Percentiles rank a stretch among this genome's conserved stretches.
phyloP scores from a whole-genome alignment of 2,797 vertebrate species.

The Rhynchonycteris naso region DNA sequence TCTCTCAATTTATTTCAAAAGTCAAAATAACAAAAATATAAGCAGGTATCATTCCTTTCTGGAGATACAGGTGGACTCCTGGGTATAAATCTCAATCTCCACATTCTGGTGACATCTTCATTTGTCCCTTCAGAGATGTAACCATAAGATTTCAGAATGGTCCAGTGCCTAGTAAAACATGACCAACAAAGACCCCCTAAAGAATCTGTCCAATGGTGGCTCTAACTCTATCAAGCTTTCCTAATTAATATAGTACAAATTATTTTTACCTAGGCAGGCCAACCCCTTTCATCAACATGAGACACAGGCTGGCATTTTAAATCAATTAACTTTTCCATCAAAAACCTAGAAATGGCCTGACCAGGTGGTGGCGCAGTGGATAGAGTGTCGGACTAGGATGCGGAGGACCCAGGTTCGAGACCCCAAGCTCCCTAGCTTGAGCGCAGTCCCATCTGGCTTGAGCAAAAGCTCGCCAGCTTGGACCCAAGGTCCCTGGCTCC shows the following conservation, averaged over 20 bases:
- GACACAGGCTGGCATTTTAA: conserved; percentile 66
- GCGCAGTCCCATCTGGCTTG: too few relatives aligned
- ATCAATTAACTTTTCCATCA: conserved; percentile 55
- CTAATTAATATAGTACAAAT: conserved; percentile 20
- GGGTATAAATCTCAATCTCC: not conserved
- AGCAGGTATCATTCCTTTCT: not conserved
- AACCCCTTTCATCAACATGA: conserved; percentile 18
- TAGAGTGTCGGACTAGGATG: too few relatives aligned
- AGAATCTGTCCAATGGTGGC: not conserved
- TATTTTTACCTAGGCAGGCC: conserved; percentile 39
- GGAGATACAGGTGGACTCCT: not conserved
- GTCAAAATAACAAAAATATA: not conserved
- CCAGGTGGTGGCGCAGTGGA: too few relatives aligned
- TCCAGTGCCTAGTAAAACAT: not conserved
- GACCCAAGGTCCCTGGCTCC: too few relatives aligned
- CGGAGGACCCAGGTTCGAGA: too few relatives aligned
- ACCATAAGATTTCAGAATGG: not conserved
- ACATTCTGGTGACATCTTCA: conserved; percentile 11
- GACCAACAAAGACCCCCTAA: conserved; percentile 8
- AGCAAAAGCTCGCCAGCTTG: too few relatives aligned
- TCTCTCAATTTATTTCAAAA: conserved; percentile 54
- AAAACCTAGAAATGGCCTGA: conserved; percentile 63
- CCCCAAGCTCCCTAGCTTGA: too few relatives aligned
- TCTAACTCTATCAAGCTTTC: conserved; percentile 18
- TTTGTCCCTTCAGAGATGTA: conserved; percentile 29